Evolutionary conservation across 2,797 vertebrate species (phyloP).

Genomic region (Semotilus atromaculatus): DNA sequence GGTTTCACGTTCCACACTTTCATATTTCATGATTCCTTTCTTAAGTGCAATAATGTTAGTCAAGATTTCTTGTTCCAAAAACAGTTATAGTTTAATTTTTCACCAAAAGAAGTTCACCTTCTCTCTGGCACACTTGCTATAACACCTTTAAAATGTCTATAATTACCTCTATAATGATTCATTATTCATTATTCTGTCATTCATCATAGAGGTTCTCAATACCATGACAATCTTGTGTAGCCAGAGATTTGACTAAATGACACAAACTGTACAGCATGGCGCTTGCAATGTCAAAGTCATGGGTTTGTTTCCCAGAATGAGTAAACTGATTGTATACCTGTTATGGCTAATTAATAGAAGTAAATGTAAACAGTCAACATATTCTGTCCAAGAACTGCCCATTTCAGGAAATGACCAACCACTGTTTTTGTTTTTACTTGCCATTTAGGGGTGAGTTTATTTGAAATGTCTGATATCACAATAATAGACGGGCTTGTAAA

Average conservation of each 20-base stretch:
- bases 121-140: too few relatives aligned
- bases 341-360: not conserved
- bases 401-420: not conserved
- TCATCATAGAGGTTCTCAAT: not conserved
- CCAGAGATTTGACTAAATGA: not conserved
- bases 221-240: not conserved
- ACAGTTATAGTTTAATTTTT: not conserved
- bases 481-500: not conserved
- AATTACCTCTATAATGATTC: not conserved
- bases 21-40: not conserved
- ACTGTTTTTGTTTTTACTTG: not conserved
- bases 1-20: not conserved
- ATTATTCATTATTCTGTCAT: not conserved
- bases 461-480: too few relatives aligned
- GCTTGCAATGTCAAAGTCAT: not conserved
- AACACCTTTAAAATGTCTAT: too few relatives aligned
- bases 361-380: not conserved
- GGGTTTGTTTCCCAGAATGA: not conserved
- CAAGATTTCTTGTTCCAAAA: not conserved
- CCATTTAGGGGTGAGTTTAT: not conserved
- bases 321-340: not conserved
- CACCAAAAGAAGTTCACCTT: not conserved
- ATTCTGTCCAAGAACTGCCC: not conserved
- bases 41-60: not conserved
- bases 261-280: not conserved